phyloP scores from a whole-genome alignment of 1,140 invertebrate species.

The Goniozus legneri region DNA sequence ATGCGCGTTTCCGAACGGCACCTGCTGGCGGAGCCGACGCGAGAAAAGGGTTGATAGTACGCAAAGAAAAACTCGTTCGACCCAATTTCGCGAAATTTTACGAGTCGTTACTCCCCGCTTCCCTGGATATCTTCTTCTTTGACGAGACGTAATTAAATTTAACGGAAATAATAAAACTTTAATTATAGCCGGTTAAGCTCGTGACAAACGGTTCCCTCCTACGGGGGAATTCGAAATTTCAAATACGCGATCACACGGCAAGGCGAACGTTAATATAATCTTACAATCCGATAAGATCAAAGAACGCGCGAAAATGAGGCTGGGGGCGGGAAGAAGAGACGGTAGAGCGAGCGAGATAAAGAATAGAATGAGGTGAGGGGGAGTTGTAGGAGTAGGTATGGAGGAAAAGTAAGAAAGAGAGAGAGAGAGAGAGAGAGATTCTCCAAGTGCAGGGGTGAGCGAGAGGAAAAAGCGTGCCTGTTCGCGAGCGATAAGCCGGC shows the following conservation, averaged over 20 bases:
- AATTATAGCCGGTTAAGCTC: too few species aligned
- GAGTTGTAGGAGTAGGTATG: not conserved
- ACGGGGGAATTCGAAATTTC: too few species aligned
- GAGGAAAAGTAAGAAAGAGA: slow-evolving; percentile 7
- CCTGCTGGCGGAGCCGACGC: slow-evolving; percentile 6
- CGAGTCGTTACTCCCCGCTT: slow-evolving; percentile 35
- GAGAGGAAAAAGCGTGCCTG: slow-evolving; percentile 36
- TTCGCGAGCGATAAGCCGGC: slow-evolving; percentile 38
- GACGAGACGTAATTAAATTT: too few species aligned
- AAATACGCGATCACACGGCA: too few species aligned
- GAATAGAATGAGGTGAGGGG: slow-evolving; percentile 4
- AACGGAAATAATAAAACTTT: too few species aligned
- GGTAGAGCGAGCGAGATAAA: not conserved
- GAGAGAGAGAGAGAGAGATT: slow-evolving; percentile 1
- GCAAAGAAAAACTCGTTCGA: slow-evolving; percentile 11
- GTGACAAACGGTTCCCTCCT: too few species aligned
- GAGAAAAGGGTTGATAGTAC: slow-evolving; percentile 2
- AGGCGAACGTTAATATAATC: too few species aligned
- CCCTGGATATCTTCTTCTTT: too few species aligned
- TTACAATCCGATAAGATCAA: too few species aligned
- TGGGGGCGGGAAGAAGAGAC: too few species aligned
- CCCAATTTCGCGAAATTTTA: slow-evolving; percentile 30
- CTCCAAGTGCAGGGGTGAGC: slow-evolving; percentile 15
- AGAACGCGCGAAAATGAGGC: too few species aligned
- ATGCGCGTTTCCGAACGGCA: slow-evolving; percentile 27